Conservation (phyloP, 2,888 invertebrate genomes). For the Leucoma salicis region DNA sequence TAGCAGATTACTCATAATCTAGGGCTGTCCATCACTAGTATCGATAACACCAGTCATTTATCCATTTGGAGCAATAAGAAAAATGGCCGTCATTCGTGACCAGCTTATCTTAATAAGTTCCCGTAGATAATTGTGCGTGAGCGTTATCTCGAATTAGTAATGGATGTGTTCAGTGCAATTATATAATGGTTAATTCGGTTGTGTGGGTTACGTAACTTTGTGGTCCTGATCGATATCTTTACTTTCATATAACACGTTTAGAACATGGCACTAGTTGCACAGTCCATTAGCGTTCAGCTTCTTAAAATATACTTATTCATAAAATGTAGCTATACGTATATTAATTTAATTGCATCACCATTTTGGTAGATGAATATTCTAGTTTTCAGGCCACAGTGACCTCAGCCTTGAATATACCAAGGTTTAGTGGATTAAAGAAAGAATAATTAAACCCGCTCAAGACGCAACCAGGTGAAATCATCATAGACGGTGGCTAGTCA, state of each 20-base stretch:
- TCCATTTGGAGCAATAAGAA: constrained; percentile 56
- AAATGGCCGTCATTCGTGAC: constrained; percentile 60
- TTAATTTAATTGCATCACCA: too few species aligned
- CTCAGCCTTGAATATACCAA: too few species aligned
- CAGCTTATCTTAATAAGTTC: constrained; percentile 78
- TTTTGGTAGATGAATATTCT: too few species aligned
- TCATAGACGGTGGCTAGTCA: too few species aligned
- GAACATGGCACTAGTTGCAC: background rate
- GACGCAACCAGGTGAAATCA: too few species aligned
- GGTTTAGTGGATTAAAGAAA: too few species aligned
- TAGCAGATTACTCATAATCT: constrained; percentile 70
- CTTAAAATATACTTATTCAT: too few species aligned
- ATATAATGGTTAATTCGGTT: constrained; percentile 61
- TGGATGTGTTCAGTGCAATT: constrained; percentile 41
- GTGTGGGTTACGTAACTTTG: constrained; percentile 9
- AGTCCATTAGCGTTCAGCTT: too few species aligned
- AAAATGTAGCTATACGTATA: too few species aligned
- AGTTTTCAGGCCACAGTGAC: too few species aligned
- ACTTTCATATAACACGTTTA: background rate
- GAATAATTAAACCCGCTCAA: too few species aligned
- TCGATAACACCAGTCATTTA: constrained; percentile 67
- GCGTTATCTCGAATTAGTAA: constrained; percentile 44
- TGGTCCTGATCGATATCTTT: background rate
- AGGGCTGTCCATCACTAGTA: constrained; percentile 62
- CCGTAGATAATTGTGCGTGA: constrained; percentile 61